These are phyloP conservation scores for Regulus satrapa DNA, from an alignment of 2,113 vertebrate genomes.

Conservation along the genomic window DNA sequence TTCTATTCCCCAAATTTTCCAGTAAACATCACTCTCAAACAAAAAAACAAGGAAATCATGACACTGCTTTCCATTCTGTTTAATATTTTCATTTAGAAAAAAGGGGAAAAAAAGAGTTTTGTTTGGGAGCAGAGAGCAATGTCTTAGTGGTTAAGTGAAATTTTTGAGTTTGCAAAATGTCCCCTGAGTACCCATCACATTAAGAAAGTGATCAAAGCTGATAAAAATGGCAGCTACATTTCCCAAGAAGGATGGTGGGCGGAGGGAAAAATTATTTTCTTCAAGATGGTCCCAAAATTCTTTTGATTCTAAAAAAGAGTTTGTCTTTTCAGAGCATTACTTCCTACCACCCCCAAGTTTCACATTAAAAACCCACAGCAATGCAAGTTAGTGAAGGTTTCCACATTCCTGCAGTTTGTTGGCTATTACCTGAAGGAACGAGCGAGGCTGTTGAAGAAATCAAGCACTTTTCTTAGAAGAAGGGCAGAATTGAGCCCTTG, in stretches of 20 bases:
- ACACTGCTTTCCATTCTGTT: background rate
- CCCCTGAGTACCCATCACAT: background rate
- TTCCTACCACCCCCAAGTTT: background rate
- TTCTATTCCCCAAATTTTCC: background rate
- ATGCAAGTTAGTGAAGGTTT: background rate
- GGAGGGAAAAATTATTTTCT: background rate
- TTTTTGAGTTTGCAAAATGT: background rate
- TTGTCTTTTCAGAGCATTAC: background rate
- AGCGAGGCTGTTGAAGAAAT: background rate
- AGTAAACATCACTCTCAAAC: background rate
- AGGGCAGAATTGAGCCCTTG: background rate
- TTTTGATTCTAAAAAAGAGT: background rate
- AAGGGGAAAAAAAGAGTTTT: background rate
- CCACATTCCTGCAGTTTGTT: background rate
- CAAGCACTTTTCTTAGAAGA: background rate
- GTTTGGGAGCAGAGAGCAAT: background rate
- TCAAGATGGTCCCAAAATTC: background rate
- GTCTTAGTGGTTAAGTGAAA: background rate
- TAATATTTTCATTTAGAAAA: constrained; percentile 1
- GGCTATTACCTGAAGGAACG: background rate
- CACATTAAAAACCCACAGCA: background rate
- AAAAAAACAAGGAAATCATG: background rate
- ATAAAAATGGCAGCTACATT: background rate
- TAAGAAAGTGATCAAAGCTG: background rate
- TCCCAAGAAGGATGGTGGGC: background rate